Evolutionary conservation across 2,888 invertebrate genomes (phyloP), one percentile per base, ranked within the genome.

Genomic region (Coelopa pilipes): DNA sequence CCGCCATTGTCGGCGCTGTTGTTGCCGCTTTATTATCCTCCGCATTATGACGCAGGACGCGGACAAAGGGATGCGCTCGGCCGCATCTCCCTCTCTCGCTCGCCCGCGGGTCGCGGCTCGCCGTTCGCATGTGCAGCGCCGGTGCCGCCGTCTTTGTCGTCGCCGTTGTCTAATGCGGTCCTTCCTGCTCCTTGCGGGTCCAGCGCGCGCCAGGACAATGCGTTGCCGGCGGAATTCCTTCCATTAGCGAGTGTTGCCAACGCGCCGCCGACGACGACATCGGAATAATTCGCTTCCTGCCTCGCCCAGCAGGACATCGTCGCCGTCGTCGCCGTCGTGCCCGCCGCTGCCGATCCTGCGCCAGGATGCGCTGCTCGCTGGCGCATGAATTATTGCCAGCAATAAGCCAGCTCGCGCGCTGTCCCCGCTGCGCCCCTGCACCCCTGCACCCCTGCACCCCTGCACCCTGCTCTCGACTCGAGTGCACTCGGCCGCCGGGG

Each of bases 231-330:
- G 76, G 73, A 75, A 75, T 75, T 75, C 72, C 75, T 75, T 68
- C 59, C 76, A 75, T 75, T 75, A 72, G 72, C 70, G 49, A 74
- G 68, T 65, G 72, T 72, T 60, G 70, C 67, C 72, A 72, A 59
- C 70, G 72, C 70, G 72, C 72, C 60, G 49, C 49, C 11, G 62
- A 59, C 24, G 46, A 81, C 80, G 80, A 80, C n/a, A n/a, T n/a
- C n/a, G n/a, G 80, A 80, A 81, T 82, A 85, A 85, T 85, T 85
- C 85, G 85, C 83, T 84, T 85, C 84, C 84, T 83, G 81, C 83
- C 34, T 34, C 66, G n/a, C 79, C 59, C 79, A 75, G 78, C 79
- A 72, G 78, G 79, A 71, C 69, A 66, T 68, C 70, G 72, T 21
- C 63, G 19, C 72, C 24, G n/a, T n/a, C n/a, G n/a, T n/a, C n/a